These are phyloP conservation scores for Aegotheles bennettii DNA, from an alignment of 2,113 vertebrate species.

Conservation along the genomic window DNA sequence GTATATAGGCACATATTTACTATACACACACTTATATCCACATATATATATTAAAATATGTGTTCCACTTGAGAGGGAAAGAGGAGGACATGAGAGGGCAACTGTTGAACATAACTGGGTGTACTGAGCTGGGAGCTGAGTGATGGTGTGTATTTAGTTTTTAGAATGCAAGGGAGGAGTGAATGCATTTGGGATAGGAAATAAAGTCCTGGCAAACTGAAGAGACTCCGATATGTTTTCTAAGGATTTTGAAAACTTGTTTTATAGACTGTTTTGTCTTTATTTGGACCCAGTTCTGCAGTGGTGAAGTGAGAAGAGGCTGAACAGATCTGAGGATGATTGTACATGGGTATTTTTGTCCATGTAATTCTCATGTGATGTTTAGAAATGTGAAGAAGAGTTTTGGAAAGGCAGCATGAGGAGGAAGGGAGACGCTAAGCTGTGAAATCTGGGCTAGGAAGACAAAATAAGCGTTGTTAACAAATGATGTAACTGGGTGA, in stretches of 20 bases:
- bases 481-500: not conserved
- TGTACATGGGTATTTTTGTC: not conserved
- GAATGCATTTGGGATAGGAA: not conserved
- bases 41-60: not conserved
- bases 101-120: not conserved
- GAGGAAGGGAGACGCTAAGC: not conserved
- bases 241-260: not conserved
- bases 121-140: not conserved
- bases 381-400: not conserved
- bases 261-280: not conserved
- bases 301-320: not conserved
- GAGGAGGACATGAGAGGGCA: not conserved
- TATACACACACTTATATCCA: not conserved
- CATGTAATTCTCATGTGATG: not conserved
- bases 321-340: not conserved
- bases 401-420: not conserved
- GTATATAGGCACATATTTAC: not conserved
- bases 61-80: not conserved
- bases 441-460: not conserved
- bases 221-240: not conserved
- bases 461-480: not conserved
- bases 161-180: not conserved
- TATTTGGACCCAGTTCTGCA: not conserved
- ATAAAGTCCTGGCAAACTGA: not conserved
- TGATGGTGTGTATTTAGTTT: not conserved